A percentile compares a stretch with the other conserved stretches of the same genome.
Evolutionary conservation across 2,797 vertebrate genomes (phyloP).

Genomic region (Pyrocephalus nanus): DNA sequence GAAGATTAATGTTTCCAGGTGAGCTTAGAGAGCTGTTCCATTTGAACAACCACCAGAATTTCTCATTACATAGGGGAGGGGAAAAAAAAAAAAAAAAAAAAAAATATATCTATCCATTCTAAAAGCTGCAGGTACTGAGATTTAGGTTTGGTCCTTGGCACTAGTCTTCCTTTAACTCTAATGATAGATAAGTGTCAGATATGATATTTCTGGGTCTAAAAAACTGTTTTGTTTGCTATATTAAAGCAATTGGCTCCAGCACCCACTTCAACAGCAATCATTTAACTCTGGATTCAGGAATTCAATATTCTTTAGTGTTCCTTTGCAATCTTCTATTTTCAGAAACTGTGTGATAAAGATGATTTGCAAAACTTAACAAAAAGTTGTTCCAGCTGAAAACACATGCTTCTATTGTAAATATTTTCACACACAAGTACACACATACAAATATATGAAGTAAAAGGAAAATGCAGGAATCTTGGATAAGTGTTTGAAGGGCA

Average conservation of each 20-base stretch:
- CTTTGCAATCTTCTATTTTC: not conserved
- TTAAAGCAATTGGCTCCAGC: not conserved
- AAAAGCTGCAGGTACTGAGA: not conserved
- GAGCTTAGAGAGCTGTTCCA: constrained; percentile 12
- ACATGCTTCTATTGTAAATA: not conserved
- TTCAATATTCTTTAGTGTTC: not conserved
- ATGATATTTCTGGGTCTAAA: not conserved
- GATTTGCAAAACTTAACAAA: not conserved
- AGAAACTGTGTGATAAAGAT: not conserved
- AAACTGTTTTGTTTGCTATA: not conserved
- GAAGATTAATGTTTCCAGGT: constrained; percentile 44
- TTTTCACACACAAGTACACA: not conserved
- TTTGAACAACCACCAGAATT: not conserved
- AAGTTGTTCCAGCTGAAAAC: not conserved
- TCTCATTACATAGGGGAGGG: not conserved
- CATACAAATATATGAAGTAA: not conserved
- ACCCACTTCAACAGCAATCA: not conserved
- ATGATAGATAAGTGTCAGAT: not conserved
- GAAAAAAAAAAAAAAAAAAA: not conserved
- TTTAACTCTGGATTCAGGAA: not conserved
- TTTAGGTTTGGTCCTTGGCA: not conserved
- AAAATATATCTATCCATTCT: not conserved
- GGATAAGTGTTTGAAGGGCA: not conserved
- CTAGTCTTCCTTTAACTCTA: not conserved
- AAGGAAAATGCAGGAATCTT: not conserved